Base-by-base conservation (phyloP, 2,888 invertebrate genomes). In the Ommatoiulus sabulosus region DNA sequence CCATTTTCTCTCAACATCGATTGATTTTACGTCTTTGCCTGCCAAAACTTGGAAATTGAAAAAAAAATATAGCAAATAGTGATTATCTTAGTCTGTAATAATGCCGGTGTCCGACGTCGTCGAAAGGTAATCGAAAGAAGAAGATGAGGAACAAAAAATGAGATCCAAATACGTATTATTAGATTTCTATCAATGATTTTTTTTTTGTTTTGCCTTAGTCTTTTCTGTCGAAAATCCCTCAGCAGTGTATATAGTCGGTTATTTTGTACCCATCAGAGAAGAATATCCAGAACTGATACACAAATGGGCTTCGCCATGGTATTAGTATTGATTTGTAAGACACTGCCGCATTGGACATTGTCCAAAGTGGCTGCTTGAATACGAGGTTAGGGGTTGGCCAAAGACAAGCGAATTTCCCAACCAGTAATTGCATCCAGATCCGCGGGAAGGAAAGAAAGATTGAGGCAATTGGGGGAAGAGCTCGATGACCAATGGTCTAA, bases 381-480 rank as follows among this genome's bases (percentile, higher is more conserved):
- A 17, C 63, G 17, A n/a, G 63, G 63, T 63, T 63, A 63, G 63
- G 63, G 63, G 63, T 63, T 63, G 63, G 63, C 63, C 63, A 63
- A 63, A 63, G 63, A 20, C 63, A 63, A 63, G n/a, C 63, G 63
- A 63, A 63, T 63, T 63, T 63, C 63, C 63, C 20, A 15, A 63
- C 63, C 63, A 6, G 63, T 63, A 63, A 63, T 63, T 63, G 63
- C 63, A 63, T 63, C 63, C 63, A 63, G 63, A 63, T 63, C 63
- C 63, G 20, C 7, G 15, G 17, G 63, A 17, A 63, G 63, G 63
- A 63, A 17, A 17, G 63, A 63, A 63, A 63, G 63, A 63, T 63
- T 63, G 63, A 63, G 63, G 63, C 63, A 63, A 63, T 63, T 63
- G 63, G 17, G 63, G 63, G 63, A 63, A 63, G 63, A 63, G 63